phyloP scores from a whole-genome alignment of 2,797 vertebrate species.

The Thamnophis elegans region DNA sequence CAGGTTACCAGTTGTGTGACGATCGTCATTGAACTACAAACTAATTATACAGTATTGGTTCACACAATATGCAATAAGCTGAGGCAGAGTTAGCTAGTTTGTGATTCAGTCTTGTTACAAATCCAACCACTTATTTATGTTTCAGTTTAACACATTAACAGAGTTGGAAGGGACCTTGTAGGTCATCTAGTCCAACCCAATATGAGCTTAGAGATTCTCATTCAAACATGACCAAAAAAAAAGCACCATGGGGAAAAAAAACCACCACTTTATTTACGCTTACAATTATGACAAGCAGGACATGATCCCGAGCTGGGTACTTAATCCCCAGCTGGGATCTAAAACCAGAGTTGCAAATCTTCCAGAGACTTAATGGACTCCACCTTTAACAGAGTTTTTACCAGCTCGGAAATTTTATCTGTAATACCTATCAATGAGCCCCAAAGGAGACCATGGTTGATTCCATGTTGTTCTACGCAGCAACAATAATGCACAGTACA shows the following conservation, averaged over 20 bases:
- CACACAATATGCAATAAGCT: neutral
- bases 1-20: neutral
- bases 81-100: neutral
- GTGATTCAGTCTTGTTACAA: neutral
- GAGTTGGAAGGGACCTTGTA: too few species aligned
- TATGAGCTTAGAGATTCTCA: neutral
- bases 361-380: neutral
- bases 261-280: neutral
- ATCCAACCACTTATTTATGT: neutral
- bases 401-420: neutral
- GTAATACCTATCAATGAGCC: neutral
- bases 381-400: neutral
- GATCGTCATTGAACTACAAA: neutral
- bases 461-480: neutral
- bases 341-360: neutral
- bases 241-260: neutral
- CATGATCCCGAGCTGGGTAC: too few species aligned
- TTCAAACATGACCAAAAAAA: neutral
- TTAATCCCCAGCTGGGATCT: neutral
- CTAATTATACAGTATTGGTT: neutral
- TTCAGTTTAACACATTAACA: neutral
- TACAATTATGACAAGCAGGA: neutral
- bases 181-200: neutral
- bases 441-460: neutral
- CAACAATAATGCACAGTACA: neutral